Evolutionary conservation across 2,113 vertebrate species (phyloP).

Genomic region (Antechinus flavipes): DNA sequence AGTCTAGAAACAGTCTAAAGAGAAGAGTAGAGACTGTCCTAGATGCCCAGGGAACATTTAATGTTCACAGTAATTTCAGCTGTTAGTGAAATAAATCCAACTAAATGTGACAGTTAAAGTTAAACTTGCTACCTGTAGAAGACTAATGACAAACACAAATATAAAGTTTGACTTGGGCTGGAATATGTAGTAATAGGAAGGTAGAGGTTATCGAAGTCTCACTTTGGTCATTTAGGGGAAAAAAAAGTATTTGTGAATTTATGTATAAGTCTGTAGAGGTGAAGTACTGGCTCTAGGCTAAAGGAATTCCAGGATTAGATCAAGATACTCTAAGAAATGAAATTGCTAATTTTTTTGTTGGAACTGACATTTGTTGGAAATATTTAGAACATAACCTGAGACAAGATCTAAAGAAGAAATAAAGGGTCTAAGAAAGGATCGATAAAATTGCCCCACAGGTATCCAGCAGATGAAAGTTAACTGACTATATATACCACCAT

Average conservation of each 20-base stretch:
- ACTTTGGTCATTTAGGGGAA: not conserved
- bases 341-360: not conserved
- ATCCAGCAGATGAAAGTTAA: not conserved
- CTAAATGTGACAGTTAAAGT: not conserved
- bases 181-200: not conserved
- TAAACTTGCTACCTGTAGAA: not conserved
- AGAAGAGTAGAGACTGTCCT: not conserved
- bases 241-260: not conserved
- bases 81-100: not conserved
- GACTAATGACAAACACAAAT: not conserved
- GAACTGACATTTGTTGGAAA: not conserved
- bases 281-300: not conserved
- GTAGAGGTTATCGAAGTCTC: not conserved
- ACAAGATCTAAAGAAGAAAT: not conserved
- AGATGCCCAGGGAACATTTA: not conserved
- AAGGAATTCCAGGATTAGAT: not conserved
- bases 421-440: not conserved
- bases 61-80: not conserved
- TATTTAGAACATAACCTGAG: not conserved
- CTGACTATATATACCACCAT: not conserved
- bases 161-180: not conserved
- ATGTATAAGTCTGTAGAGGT: not conserved
- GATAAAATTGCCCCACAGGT: not conserved
- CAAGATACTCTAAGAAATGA: not conserved
- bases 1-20: not conserved